Base-by-base conservation (phyloP, 2,888 invertebrate genomes). In the Nomada fucata region DNA sequence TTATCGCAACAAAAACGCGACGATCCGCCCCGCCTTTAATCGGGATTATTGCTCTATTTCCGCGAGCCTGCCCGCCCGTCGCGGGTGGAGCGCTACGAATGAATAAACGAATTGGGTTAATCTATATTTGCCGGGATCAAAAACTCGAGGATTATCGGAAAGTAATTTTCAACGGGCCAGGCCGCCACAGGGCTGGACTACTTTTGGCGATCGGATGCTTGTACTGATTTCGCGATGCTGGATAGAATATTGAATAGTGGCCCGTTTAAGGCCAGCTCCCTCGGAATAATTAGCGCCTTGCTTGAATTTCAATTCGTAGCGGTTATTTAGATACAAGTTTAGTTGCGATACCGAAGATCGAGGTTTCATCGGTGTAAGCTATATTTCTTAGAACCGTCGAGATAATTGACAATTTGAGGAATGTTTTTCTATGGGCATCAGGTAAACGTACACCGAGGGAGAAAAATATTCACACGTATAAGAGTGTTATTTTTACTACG, bases 91-190 rank as follows among this genome's bases (percentile, higher is more conserved):
- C 15, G 68, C 71, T 65, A 79, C 76, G 72, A 79, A 85, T 85
- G 79, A 82, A 85, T 85, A 85, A 85, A 85, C 85, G 82, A 86
- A 86, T 83, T 83, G 86, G 86, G 86, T 86, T 86, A 83, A 86
- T 86, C 86, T 80, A 83, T 86, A 86, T 85, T 86, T 82, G 79
- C 83, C 80, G 86, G 86, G 83, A 86, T 86, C 85, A 79, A 85
- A 86, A 86, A 86, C 83, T 82, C 83, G 23, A 60, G 77, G 86
- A 85, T 86, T 85, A 86, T 86, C 79, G 83, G 78, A 78, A 86
- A 86, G 84, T 86, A 85, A 86, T 86, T 86, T 85, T 71, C 80
- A 59, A 44, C 64, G 78, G 5, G 10, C 59, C 52, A 18, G 23
- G 1, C 20, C 18, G 47, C 59, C 64, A 44, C 42, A 42, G 76